Conservation (phyloP, 2,797 vertebrate genomes). For the Mareca strepera region DNA sequence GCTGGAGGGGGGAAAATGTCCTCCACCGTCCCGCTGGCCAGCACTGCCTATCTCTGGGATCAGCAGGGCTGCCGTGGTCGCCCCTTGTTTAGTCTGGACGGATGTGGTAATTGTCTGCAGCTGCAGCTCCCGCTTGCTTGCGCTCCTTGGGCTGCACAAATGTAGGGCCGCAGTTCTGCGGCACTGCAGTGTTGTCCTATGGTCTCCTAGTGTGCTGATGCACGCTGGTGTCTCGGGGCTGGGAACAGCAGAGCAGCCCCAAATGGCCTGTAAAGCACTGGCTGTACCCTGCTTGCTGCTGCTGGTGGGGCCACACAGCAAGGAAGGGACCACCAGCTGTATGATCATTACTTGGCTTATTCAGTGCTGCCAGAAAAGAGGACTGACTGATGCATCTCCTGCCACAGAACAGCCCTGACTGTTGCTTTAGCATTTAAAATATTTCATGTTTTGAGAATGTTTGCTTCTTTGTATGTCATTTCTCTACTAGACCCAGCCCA, state of each 20-base stretch:
- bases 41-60: conserved; percentile 9
- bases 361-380: neutral
- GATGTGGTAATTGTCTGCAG: conserved; percentile 70
- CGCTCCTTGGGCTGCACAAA: neutral
- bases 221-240: neutral
- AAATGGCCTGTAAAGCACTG: neutral
- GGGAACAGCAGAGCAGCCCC: neutral
- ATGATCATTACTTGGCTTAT: neutral
- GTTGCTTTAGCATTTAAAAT: neutral
- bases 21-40: neutral
- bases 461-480: neutral
- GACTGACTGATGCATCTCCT: neutral
- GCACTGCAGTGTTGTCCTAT: neutral
- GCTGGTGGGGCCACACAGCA: neutral
- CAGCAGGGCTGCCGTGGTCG: neutral
- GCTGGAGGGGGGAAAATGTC: neutral
- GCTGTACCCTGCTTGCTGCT: neutral
- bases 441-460: neutral
- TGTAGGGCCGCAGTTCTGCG: accelerated
- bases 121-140: neutral
- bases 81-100: conserved; percentile 72
- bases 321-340: neutral
- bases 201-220: accelerated
- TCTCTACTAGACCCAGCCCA: neutral
- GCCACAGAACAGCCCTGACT: neutral